These are phyloP conservation scores for Dexiosoma caninum DNA, from an alignment of 2,888 invertebrate genomes.

Conservation along the genomic window DNA sequence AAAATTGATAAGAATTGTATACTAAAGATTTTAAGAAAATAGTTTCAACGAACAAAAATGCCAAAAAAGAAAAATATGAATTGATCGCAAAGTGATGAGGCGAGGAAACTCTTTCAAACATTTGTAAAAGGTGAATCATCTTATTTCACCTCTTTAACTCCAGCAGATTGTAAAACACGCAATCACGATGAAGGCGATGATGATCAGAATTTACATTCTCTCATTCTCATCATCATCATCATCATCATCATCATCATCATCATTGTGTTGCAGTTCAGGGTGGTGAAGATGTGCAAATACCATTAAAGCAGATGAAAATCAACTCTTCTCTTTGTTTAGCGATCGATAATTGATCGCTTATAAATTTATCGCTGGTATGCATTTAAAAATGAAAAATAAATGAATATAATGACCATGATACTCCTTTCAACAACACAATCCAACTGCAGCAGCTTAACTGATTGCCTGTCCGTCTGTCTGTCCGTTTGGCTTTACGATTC, in stretches of 20 bases:
- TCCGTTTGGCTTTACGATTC: neutral
- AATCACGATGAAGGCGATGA: neutral
- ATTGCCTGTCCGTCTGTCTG: neutral
- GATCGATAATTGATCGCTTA: slow-evolving; percentile 70
- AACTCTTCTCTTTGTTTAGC: slow-evolving; percentile 67
- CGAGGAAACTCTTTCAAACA: slow-evolving; percentile 46
- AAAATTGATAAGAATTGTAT: slow-evolving; percentile 72
- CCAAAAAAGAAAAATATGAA: slow-evolving; percentile 33
- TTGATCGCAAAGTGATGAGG: slow-evolving; percentile 47
- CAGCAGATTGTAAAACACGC: too few relatives aligned
- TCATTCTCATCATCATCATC: neutral
- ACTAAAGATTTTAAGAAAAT: slow-evolving; percentile 53
- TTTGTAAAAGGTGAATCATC: slow-evolving; percentile 62
- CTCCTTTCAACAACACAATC: slow-evolving; percentile 18
- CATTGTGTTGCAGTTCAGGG: slow-evolving; percentile 56
- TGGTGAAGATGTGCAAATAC: neutral
- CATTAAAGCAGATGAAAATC: slow-evolving; percentile 40
- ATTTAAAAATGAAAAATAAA: slow-evolving; percentile 60
- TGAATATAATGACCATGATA: slow-evolving; percentile 59
- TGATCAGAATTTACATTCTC: neutral
- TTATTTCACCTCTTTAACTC: neutral
- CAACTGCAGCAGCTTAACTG: neutral
- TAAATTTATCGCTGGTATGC: slow-evolving; percentile 57
- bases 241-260: slow-evolving; percentile 16
- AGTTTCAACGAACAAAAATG: slow-evolving; percentile 4